These are phyloP conservation scores for Osmoderma eremita DNA, from an alignment of 2,888 invertebrate genomes.

Conservation along the genomic window DNA sequence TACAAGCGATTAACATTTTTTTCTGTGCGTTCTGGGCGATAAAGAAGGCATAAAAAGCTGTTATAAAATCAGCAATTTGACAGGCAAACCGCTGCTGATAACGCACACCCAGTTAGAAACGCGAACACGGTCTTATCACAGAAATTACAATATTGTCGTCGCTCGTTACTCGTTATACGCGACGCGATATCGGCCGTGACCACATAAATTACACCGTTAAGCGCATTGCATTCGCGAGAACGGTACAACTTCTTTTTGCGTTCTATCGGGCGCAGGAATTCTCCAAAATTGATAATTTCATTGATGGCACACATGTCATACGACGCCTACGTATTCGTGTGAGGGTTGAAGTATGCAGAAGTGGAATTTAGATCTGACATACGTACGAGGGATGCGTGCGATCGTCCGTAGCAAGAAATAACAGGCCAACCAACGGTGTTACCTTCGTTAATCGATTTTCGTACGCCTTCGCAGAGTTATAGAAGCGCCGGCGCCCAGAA, in stretches of 20 bases:
- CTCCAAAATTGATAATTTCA: neutral
- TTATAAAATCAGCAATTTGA: slow-evolving; percentile 22
- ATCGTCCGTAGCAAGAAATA: slow-evolving; percentile 37
- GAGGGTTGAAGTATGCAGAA: slow-evolving; percentile 23
- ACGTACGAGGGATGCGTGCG: slow-evolving; percentile 14
- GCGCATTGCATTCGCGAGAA: neutral
- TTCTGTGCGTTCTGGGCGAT: neutral
- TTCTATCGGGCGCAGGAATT: neutral
- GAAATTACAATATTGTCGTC: slow-evolving; percentile 39
- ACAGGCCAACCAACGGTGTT: slow-evolving; percentile 45
- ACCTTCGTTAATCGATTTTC: slow-evolving; percentile 56
- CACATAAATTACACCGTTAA: neutral
- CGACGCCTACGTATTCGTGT: neutral
- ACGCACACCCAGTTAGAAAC: slow-evolving; percentile 12
- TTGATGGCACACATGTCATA: too few relatives aligned
- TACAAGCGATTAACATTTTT: slow-evolving; percentile 9
- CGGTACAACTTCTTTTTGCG: neutral
- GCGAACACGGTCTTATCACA: slow-evolving; percentile 26
- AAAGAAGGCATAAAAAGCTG: neutral
- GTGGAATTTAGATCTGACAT: neutral
- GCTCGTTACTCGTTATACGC: slow-evolving; percentile 7
- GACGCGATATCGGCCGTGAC: slow-evolving; percentile 24
- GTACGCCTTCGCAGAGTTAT: slow-evolving; percentile 57
- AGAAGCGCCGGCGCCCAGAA: slow-evolving; percentile 54
- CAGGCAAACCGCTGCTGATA: slow-evolving; percentile 39